phyloP scores from a whole-genome alignment of 2,797 vertebrate genomes.

The Falco biarmicus region DNA sequence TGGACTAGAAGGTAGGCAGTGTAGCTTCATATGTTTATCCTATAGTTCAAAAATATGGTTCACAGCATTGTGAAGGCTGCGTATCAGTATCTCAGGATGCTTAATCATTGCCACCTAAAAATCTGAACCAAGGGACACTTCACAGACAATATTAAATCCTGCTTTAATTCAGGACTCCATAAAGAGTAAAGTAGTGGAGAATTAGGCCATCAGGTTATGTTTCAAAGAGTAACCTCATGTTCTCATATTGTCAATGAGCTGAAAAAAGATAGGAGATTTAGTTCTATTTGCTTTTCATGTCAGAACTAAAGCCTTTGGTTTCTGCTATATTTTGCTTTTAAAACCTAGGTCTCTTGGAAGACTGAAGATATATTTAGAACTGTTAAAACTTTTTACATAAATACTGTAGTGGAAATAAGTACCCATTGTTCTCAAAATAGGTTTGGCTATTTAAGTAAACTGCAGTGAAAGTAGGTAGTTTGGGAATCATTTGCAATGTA shows the following conservation, averaged over 20 bases:
- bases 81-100: not conserved
- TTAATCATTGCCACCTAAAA: not conserved
- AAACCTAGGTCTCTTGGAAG: not conserved
- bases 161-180: not conserved
- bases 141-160: not conserved
- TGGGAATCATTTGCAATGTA: not conserved
- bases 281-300: not conserved
- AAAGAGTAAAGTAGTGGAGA: not conserved
- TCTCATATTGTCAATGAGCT: not conserved
- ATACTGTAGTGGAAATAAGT: not conserved
- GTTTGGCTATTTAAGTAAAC: conserved; percentile 4
- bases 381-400: conserved; percentile 18
- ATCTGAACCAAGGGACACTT: not conserved
- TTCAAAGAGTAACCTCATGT: not conserved
- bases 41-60: not conserved
- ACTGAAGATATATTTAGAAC: not conserved
- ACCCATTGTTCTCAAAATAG: not conserved
- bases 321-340: not conserved
- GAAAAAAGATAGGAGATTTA: not conserved
- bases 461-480: not conserved
- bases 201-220: not conserved
- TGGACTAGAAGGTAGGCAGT: not conserved
- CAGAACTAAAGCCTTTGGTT: not conserved
- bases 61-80: not conserved
- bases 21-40: not conserved